These are phyloP conservation scores for Charina bottae DNA, from an alignment of 2,113 vertebrate genomes.

Conservation along the genomic window DNA sequence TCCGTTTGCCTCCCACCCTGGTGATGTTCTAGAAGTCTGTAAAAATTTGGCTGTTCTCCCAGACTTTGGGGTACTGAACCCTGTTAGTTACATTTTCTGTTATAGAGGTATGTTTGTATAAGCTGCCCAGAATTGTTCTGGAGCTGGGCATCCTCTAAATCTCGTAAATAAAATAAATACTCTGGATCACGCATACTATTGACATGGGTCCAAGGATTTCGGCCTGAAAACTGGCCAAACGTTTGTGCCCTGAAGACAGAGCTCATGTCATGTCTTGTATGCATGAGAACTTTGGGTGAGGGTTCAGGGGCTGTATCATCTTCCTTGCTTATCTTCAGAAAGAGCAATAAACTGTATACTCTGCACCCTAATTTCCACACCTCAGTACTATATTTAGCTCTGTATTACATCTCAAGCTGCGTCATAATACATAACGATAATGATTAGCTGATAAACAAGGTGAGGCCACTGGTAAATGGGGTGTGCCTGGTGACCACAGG, in stretches of 20 bases:
- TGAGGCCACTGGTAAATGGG: not conserved
- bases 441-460: not conserved
- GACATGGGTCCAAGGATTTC: not conserved
- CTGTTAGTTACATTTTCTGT: not conserved
- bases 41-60: not conserved
- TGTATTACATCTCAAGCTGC: not conserved
- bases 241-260: not conserved
- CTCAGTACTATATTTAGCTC: not conserved
- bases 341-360: not conserved
- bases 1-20: not conserved
- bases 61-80: not conserved
- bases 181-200: not conserved
- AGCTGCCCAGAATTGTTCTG: not conserved
- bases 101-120: not conserved
- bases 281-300: not conserved
- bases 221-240: not conserved
- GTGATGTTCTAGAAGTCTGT: not conserved
- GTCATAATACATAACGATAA: not conserved
- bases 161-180: not conserved
- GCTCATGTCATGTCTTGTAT: not conserved
- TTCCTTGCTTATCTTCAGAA: slow-evolving; percentile 1
- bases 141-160: not conserved
- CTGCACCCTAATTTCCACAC: not conserved
- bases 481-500: not conserved
- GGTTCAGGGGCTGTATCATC: not conserved